Conservation (phyloP, 2,113 vertebrate species). For the Nannospalax galili region DNA sequence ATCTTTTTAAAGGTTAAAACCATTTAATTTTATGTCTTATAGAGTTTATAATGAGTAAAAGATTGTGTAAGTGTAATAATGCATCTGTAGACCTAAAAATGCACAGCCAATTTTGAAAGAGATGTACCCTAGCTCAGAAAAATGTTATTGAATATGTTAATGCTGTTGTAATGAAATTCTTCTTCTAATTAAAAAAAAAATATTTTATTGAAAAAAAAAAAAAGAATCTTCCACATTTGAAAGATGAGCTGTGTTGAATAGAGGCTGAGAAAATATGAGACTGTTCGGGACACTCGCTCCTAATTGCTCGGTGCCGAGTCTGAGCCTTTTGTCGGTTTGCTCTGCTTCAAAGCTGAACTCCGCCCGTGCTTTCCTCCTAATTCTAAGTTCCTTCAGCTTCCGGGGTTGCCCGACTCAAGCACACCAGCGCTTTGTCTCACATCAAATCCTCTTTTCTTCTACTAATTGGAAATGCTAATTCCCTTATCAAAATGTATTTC, state of each 20-base stretch:
- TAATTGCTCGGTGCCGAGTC: background rate
- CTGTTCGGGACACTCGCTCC: background rate
- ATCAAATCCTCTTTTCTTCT: constrained; percentile 17
- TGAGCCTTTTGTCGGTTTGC: background rate
- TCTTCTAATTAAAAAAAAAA: too few species aligned
- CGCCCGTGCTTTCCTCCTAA: background rate
- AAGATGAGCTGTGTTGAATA: background rate
- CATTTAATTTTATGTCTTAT: too few species aligned
- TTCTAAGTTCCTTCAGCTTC: background rate
- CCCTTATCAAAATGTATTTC: constrained; percentile 25
- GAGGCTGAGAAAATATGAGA: background rate
- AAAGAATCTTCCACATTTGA: background rate
- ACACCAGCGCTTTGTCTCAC: background rate
- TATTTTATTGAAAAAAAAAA: too few species aligned
- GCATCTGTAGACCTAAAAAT: too few species aligned
- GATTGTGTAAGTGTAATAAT: too few species aligned
- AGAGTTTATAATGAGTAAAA: too few species aligned
- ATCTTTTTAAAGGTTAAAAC: too few species aligned
- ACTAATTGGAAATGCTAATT: constrained; percentile 46
- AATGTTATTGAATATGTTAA: too few species aligned
- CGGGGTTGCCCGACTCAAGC: background rate
- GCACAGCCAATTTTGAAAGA: too few species aligned
- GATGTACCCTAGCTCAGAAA: too few species aligned
- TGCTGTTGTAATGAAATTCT: too few species aligned
- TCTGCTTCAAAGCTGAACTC: background rate